Evolutionary conservation across 2,113 vertebrate species (phyloP).

Genomic region (Herpetotheres cachinnans): DNA sequence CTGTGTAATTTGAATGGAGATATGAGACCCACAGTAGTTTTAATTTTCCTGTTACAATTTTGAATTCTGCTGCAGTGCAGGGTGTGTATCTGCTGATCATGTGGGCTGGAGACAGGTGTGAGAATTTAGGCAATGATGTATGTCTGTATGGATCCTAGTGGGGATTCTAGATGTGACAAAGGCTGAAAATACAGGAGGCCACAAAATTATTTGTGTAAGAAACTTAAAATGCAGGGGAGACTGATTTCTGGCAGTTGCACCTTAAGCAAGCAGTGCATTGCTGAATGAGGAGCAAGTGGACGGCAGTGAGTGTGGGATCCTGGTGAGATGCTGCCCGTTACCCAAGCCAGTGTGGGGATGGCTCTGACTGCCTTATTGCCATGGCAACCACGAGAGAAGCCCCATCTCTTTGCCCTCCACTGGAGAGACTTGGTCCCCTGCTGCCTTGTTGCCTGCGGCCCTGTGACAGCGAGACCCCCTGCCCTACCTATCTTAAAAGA

Average conservation of each 20-base stretch:
- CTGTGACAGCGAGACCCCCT: not conserved
- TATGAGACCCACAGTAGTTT: fast-evolving
- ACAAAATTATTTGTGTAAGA: not conserved
- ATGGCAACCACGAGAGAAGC: not conserved
- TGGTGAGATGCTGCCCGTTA: not conserved
- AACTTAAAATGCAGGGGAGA: not conserved
- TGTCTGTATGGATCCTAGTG: not conserved
- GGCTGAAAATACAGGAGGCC: not conserved
- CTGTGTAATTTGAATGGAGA: not conserved
- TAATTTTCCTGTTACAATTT: not conserved
- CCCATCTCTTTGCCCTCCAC: not conserved
- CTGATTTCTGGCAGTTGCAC: not conserved
- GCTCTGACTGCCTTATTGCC: not conserved
- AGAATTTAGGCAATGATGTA: not conserved
- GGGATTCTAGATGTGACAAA: not conserved
- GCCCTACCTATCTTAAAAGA: not conserved
- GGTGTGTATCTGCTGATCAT: not conserved
- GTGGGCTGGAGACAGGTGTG: not conserved
- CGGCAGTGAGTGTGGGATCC: fast-evolving
- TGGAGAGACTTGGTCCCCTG: not conserved
- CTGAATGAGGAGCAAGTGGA: not conserved
- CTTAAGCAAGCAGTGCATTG: fast-evolving
- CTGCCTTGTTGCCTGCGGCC: not conserved
- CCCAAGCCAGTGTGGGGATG: not conserved
- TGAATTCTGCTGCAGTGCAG: not conserved